Percentiles rank a stretch among this genome's conserved stretches.
These are phyloP conservation scores for Phrynocephalus forsythii DNA, from an alignment of 2,797 vertebrate species.

Conservation along the genomic window DNA sequence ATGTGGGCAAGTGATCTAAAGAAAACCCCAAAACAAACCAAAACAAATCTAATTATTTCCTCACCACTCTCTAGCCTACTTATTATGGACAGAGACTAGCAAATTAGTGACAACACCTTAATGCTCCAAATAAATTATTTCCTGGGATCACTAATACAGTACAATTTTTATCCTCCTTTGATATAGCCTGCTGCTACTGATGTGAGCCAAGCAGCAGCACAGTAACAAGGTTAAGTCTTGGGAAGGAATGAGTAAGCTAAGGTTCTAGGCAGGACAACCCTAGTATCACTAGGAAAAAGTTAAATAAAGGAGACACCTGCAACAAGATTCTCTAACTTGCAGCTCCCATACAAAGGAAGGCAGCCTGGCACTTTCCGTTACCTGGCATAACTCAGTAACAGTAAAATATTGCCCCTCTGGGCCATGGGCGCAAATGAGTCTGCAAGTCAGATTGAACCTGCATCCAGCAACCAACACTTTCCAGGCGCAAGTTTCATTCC, in stretches of 20 bases:
- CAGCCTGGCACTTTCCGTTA: neutral
- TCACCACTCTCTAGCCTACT: conserved; percentile 25
- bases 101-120: neutral
- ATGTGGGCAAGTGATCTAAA: conserved; percentile 22
- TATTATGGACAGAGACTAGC: conserved; percentile 15
- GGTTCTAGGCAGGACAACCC: neutral
- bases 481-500: neutral
- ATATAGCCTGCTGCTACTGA: conserved; percentile 37
- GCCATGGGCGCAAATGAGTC: neutral
- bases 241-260: conserved; percentile 3
- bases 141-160: conserved; percentile 45
- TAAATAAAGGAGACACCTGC: neutral
- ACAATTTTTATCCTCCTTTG: conserved; percentile 52
- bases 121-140: conserved; percentile 41
- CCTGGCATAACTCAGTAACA: neutral
- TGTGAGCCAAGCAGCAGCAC: conserved; percentile 26
- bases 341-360: rapidly evolving
- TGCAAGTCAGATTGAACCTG: neutral
- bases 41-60: conserved; percentile 25
- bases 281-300: neutral
- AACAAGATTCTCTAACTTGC: neutral
- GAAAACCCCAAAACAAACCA: neutral
- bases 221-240: conserved; percentile 50
- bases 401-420: neutral
- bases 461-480: neutral